phyloP scores from a whole-genome alignment of 2,797 vertebrate species.

The Micrastur ruficollis region DNA sequence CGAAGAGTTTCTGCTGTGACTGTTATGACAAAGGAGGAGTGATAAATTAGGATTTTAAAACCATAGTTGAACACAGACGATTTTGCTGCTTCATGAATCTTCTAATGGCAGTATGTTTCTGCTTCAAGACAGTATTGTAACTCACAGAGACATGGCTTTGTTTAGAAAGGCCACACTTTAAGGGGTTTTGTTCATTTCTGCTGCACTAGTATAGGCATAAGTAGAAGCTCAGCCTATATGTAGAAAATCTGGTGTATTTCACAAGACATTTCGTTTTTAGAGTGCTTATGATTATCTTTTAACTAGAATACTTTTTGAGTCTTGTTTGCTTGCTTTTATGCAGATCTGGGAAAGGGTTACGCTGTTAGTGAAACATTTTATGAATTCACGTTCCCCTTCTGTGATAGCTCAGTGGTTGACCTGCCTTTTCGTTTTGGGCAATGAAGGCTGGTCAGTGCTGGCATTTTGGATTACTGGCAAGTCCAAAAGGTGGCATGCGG shows the following conservation, averaged over 20 bases:
- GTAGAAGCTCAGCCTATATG: neutral
- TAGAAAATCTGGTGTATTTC: neutral
- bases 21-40: neutral
- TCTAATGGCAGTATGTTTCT: neutral
- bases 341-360: neutral
- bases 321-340: neutral
- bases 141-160: accelerated
- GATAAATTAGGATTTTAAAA: neutral
- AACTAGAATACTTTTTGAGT: neutral
- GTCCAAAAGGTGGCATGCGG: neutral
- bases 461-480: neutral
- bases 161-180: neutral
- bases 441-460: neutral
- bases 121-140: neutral
- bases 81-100: neutral
- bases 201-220: neutral
- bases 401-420: neutral
- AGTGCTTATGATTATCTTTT: neutral
- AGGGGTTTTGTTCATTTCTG: neutral
- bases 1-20: neutral
- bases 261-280: neutral
- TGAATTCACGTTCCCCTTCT: neutral
- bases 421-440: neutral
- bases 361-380: neutral
- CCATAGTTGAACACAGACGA: neutral